Conservation (phyloP, 1,140 invertebrate genomes). For the Elymnias hypermnestra region DNA sequence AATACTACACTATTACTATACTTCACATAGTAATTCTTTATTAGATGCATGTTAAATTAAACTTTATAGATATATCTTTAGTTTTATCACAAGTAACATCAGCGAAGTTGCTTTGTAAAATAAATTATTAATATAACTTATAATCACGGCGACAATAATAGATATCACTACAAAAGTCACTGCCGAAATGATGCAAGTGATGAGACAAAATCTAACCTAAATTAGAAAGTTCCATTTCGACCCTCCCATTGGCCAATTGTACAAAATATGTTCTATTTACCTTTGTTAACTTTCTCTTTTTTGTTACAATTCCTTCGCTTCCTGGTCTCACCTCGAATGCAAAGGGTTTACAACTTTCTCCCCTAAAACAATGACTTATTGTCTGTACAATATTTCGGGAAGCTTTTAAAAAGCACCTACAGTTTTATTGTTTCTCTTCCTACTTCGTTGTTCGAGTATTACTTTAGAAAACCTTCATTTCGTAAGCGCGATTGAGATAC, state of each 20-base stretch:
- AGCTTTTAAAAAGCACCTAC: background rate
- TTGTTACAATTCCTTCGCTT: constrained; percentile 65
- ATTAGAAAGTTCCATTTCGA: constrained; percentile 61
- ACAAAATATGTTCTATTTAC: constrained; percentile 49
- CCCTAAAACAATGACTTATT: constrained; percentile 40
- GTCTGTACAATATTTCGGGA: constrained; percentile 5
- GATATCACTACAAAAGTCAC: constrained; percentile 36
- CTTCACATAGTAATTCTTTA: too few relatives aligned
- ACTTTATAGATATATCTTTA: too few relatives aligned
- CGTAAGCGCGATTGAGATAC: too few relatives aligned
- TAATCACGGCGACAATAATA: constrained; percentile 17
- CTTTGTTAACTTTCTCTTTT: constrained; percentile 67
- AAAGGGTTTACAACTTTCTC: constrained; percentile 62
- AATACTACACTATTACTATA: too few relatives aligned
- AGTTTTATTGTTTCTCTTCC: background rate
- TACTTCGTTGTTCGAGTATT: background rate
- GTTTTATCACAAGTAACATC: too few relatives aligned
- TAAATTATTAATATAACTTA: too few relatives aligned
- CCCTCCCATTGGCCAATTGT: constrained; percentile 46
- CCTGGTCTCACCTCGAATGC: constrained; percentile 47
- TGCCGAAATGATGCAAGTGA: constrained; percentile 43
- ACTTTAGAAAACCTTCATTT: too few relatives aligned
- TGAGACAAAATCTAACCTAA: constrained; percentile 42
- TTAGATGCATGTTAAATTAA: too few relatives aligned
- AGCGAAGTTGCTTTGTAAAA: too few relatives aligned